Conservation (phyloP, 1,140 invertebrate genomes). For the Diabrotica virgifera region DNA sequence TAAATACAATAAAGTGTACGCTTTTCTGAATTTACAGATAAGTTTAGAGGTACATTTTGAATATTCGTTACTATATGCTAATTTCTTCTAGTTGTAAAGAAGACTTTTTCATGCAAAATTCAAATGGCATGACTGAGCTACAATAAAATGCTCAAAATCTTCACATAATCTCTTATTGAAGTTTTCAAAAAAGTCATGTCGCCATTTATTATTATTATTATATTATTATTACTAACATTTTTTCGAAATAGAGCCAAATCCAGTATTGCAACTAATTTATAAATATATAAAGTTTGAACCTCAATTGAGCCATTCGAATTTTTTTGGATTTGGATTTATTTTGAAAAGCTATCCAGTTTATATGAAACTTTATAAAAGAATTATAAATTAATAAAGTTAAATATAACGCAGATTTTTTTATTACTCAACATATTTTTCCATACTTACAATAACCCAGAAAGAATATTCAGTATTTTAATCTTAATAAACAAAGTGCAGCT, state of each 20-base stretch:
- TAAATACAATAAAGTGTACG: no score
- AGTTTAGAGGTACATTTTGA: no score
- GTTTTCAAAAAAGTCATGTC: conserved; percentile 31
- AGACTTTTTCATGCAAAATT: conserved; percentile 14
- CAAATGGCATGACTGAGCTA: conserved; percentile 31
- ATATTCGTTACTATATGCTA: no score
- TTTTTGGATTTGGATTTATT: conserved; percentile 44
- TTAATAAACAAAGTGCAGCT: no score
- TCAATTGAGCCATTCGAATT: conserved; percentile 27
- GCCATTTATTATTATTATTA: conserved; percentile 40
- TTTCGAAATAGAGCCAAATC: conserved; percentile 41
- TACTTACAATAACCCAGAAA: no score
- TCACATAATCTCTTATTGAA: conserved; percentile 34
- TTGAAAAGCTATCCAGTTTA: conserved; percentile 47
- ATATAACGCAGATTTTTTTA: conserved; percentile 42
- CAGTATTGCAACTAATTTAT: conserved; percentile 35
- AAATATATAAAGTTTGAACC: conserved; percentile 36
- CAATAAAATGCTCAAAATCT: conserved; percentile 29
- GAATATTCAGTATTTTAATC: no score
- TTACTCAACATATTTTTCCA: background rate
- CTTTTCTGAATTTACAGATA: no score
- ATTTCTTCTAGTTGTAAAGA: background rate
- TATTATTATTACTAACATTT: conserved; percentile 43
- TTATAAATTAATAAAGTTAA: conserved; percentile 51
- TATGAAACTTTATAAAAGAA: conserved; percentile 51